Base-by-base conservation (phyloP, 2,888 invertebrate species). In the Stenodema calcarata region DNA sequence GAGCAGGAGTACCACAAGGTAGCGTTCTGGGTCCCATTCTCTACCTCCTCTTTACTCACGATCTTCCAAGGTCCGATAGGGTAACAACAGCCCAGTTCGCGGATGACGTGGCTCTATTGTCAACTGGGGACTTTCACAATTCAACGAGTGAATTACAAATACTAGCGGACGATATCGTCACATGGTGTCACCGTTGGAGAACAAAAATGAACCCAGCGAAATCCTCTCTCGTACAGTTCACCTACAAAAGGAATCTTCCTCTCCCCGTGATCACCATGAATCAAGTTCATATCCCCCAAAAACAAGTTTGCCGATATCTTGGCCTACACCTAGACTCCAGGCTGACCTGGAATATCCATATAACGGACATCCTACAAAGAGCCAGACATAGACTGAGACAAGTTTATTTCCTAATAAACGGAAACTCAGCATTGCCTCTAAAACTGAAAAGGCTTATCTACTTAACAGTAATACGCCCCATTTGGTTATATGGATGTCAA, bases 401-500 rank as follows among this genome's bases (percentile, higher is more conserved):
- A 73, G 73, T 35, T 30, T 73, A 73, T 73, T 73, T 73, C 41
- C 73, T 35, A 73, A 73, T 73, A n/a, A 41, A 73, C 35, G 7
- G 1, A 35, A 73, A 73, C 35, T 73, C 73, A 16, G 73, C 35
- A 73, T 30, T 73, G 73, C 73, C 30, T 73, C 7, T 70, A 16
- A 9, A 70, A 70, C 27, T 30, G 12, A 73, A 73, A 9, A n/a
- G 30, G 9, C 73, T 73, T n/a, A 73, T 73, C 14, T 73, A 73
- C 35, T 16, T 73, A 41, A 73, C 35, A 0, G 14, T 73, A 18
- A 30, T 73, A 73, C 30, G 73, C 16, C 81, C 54, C 27, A 30
- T 81, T 41, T 54, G 81, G 81, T 18, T 62, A 44, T 81, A 81
- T 30, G 81, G 62, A 35, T 54, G 81, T 44, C 81, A 54, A 16